Percentiles rank a stretch among this genome's conserved stretches.
Evolutionary conservation across 2,888 invertebrate species (phyloP).

Genomic region (Desoria tigrina): DNA sequence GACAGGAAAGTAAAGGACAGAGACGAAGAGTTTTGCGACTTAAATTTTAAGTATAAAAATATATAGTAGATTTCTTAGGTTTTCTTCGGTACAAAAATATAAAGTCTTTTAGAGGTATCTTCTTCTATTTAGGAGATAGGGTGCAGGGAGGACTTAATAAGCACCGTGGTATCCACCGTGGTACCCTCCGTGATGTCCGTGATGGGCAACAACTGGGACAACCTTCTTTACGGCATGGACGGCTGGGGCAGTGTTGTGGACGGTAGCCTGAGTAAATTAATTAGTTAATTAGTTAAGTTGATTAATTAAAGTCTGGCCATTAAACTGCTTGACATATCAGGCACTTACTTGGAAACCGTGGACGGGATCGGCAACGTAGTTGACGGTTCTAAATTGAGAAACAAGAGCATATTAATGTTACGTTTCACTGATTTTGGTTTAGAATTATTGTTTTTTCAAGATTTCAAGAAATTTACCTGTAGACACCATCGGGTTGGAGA

Average conservation of each 20-base stretch:
- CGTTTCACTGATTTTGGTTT: background rate
- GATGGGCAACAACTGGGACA: conserved; percentile 23
- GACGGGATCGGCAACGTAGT: conserved; percentile 26
- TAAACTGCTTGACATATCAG: too few species aligned
- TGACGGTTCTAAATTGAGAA: conserved; percentile 9
- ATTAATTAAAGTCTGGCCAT: too few species aligned
- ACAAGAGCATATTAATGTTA: background rate
- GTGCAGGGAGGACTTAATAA: too few species aligned
- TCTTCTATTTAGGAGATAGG: too few species aligned
- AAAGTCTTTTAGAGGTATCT: too few species aligned
- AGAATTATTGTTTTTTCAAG: background rate
- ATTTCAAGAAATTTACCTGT: conserved; percentile 15
- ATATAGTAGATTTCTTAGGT: too few species aligned
- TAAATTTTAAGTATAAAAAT: too few species aligned
- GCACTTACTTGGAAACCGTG: conserved; percentile 23
- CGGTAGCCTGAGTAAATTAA: conserved; percentile 14
- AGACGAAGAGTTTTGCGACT: too few species aligned
- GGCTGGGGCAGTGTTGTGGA: conserved; percentile 28
- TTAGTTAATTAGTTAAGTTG: background rate
- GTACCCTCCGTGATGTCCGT: conserved; percentile 9
- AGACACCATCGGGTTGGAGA: conserved; percentile 29
- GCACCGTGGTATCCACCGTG: conserved; percentile 17
- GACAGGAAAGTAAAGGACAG: too few species aligned
- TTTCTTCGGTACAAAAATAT: too few species aligned
- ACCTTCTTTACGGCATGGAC: conserved; percentile 32